Base-by-base conservation (phyloP, 2,888 invertebrate genomes). In the Exephanes ischioxanthus region DNA sequence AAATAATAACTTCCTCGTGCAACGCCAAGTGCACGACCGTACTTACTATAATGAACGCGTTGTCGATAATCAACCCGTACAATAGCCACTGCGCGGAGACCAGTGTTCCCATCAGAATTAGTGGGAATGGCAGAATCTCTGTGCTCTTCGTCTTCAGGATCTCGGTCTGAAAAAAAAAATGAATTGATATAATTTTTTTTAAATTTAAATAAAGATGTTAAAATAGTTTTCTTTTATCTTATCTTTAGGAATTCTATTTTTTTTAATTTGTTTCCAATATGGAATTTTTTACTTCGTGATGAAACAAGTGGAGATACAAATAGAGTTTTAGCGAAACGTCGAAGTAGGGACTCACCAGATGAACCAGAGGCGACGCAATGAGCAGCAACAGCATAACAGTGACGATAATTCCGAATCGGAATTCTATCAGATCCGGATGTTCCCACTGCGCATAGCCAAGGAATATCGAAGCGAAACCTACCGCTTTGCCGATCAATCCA, bases 91-190 rank as follows among this genome's bases (percentile, higher is more conserved):
- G 95, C 87, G 96, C 95, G 33, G 97, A 96, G 16, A 98, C 98
- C 6, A 98, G 91, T 45, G 97, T 96, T 87, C 97, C 98, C 88
- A 97, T 97, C 51, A 97, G 94, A 90, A 98, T 98, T 83, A 99
- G 95, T 9, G 98, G 97, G 93, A 99, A 97, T 5, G 99, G 98
- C 94, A 99, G 95, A 53, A 96, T 96, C 85, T 97, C 97, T 0
- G 98, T 97, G 93, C 97, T 98, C 94, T 97, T 96, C 19, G 97
- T 97, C 91, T 95, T 95, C 48, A 99, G 96, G 78, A 99, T 97
- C 81, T 97, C 95, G 89, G 95, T 95, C 98, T 98, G 76, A 61
- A 84, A 84, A 70, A 22, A 26, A 77, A 3, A 67, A 53, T 9
- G 14, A 63, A 16, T 63, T n/a, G 11, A 16, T 33, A 30, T 30